phyloP scores from a whole-genome alignment of 2,888 invertebrate species.

The Habrosyne pyritoides region DNA sequence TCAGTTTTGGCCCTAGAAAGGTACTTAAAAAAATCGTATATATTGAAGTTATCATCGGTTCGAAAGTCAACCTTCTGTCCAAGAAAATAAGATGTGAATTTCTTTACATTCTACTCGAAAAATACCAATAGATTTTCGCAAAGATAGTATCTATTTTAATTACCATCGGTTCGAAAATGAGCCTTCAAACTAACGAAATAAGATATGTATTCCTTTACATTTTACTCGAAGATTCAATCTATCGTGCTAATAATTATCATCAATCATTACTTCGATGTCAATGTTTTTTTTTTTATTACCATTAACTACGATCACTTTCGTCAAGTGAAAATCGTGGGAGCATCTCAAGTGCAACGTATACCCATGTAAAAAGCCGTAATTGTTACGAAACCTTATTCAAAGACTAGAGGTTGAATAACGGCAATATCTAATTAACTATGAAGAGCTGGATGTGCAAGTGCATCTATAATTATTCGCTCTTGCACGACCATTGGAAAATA shows the following conservation, averaged over 20 bases:
- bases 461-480: slow-evolving; percentile 8
- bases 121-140: too few relatives aligned
- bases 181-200: too few relatives aligned
- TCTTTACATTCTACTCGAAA: too few relatives aligned
- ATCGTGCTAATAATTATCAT: not conserved
- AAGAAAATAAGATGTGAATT: too few relatives aligned
- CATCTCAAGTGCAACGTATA: slow-evolving; percentile 31
- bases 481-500: not conserved
- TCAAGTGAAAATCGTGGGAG: slow-evolving; percentile 65
- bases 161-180: too few relatives aligned
- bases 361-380: slow-evolving; percentile 39
- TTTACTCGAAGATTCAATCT: too few relatives aligned
- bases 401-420: slow-evolving; percentile 11
- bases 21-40: too few relatives aligned
- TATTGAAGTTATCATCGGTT: too few relatives aligned
- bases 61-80: too few relatives aligned
- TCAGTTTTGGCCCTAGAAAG: too few relatives aligned
- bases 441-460: slow-evolving; percentile 9
- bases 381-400: slow-evolving; percentile 22
- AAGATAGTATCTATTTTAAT: too few relatives aligned
- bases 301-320: slow-evolving; percentile 53
- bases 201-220: too few relatives aligned
- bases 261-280: slow-evolving; percentile 8
- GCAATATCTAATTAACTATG: slow-evolving; percentile 4
- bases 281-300: slow-evolving; percentile 28